phyloP scores from a whole-genome alignment of 2,797 vertebrate species.

The Sebastes cheni region DNA sequence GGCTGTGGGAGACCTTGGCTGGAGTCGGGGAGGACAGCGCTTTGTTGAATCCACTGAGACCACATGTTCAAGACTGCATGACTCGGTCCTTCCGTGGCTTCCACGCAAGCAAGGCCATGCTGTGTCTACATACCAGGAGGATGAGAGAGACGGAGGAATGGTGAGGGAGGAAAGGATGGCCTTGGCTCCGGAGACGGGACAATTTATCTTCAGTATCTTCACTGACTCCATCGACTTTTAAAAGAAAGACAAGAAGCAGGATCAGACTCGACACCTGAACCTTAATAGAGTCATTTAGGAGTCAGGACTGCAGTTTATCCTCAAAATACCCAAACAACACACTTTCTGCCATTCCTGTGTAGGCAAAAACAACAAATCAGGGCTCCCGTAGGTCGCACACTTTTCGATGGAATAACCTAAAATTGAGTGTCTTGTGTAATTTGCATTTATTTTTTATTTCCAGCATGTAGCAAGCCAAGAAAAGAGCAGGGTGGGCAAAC shows the following conservation, averaged over 20 bases:
- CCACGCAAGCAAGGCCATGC: conserved; percentile 32
- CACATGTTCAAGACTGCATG: conserved; percentile 54
- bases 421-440: conserved; percentile 35
- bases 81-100: conserved; percentile 44
- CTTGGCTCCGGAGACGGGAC: conserved; percentile 59
- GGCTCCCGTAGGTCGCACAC: not conserved
- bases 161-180: conserved; percentile 39
- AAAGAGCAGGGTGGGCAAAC: conserved; percentile 66
- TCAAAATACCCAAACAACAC: not conserved
- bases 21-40: conserved; percentile 35
- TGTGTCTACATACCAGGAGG: conserved; percentile 46
- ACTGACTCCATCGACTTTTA: conserved; percentile 19
- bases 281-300: not conserved
- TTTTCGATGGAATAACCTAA: conserved; percentile 33
- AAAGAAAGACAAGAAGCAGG: conserved; percentile 20
- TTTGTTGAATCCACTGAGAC: conserved; percentile 54
- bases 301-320: not conserved
- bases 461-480: conserved; percentile 55
- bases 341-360: not conserved
- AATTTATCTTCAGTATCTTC: conserved; percentile 59
- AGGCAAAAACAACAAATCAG: not conserved
- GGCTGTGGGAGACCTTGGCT: conserved; percentile 58
- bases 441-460: conserved; percentile 27
- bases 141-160: conserved; percentile 21
- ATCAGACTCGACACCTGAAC: conserved; percentile 6